These are phyloP conservation scores for Amblyteles armatorius DNA, from an alignment of 2,888 invertebrate genomes.

Conservation along the genomic window DNA sequence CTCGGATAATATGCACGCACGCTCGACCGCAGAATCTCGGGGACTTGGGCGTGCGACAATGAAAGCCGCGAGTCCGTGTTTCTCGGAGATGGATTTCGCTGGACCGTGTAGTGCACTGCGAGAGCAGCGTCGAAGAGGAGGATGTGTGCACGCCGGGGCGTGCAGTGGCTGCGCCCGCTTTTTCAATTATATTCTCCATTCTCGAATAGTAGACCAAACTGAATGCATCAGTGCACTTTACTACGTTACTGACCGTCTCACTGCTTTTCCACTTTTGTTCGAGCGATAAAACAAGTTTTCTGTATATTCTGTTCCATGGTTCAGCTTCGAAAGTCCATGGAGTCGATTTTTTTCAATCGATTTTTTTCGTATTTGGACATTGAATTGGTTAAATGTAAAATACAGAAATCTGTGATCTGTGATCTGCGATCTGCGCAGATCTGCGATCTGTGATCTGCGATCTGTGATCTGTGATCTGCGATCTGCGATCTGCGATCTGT, in stretches of 20 bases:
- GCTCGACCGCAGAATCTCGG: slow-evolving; percentile 42
- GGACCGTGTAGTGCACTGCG: slow-evolving; percentile 3
- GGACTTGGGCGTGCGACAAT: slow-evolving; percentile 47
- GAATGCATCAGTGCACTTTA: slow-evolving; percentile 20
- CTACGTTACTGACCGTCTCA: slow-evolving; percentile 29
- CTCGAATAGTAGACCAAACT: background rate
- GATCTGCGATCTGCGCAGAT: background rate
- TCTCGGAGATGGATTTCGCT: slow-evolving; percentile 33
- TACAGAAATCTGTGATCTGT: background rate
- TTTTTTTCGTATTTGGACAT: background rate
- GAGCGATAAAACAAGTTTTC: background rate
- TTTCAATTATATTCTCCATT: slow-evolving; percentile 29
- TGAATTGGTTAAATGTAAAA: background rate
- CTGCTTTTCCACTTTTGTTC: slow-evolving; percentile 1
- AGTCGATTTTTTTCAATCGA: background rate
- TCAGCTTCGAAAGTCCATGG: background rate
- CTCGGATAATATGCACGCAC: slow-evolving; percentile 40
- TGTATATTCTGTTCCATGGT: background rate
- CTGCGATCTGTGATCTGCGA: too few species aligned
- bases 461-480: too few species aligned
- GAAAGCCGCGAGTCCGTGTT: slow-evolving; percentile 43
- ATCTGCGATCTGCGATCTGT: too few species aligned
- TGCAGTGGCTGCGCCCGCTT: slow-evolving; percentile 27
- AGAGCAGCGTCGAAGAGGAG: background rate
- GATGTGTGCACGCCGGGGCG: slow-evolving; percentile 27